Conservation (phyloP, 2,888 invertebrate genomes). For the Willowsia nigromaculata region DNA sequence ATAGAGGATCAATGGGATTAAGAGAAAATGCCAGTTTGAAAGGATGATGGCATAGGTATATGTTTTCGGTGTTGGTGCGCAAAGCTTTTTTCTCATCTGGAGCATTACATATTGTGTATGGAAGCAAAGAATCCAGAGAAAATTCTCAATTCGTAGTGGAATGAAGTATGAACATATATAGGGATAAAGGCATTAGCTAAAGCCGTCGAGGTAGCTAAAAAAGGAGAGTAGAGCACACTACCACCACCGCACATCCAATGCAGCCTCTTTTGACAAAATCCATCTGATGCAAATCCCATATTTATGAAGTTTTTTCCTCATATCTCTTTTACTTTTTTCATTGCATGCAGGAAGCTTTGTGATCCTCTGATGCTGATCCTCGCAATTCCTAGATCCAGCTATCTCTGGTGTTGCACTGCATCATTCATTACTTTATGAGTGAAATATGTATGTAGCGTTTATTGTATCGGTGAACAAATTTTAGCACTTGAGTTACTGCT, state of each 20-base stretch:
- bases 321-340: neutral
- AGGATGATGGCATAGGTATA: conserved; percentile 48
- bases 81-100: conserved; percentile 9
- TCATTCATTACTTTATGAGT: conserved; percentile 22
- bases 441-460: neutral
- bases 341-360: neutral
- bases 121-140: neutral
- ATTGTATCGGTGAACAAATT: too few species aligned
- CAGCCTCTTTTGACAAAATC: conserved; percentile 50
- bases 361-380: neutral
- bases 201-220: conserved; percentile 13
- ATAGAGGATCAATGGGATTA: conserved; percentile 71
- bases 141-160: neutral
- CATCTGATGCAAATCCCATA: conserved; percentile 60
- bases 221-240: neutral
- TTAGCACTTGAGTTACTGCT: neutral
- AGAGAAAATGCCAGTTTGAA: conserved; percentile 69
- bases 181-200: conserved; percentile 41
- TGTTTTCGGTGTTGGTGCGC: neutral
- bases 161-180: conserved; percentile 3
- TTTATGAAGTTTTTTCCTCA: conserved; percentile 32
- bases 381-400: neutral
- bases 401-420: conserved; percentile 13
- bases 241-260: neutral
- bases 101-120: neutral